A percentile compares a stretch with the other conserved stretches of the same genome.
These are phyloP conservation scores for Clarias gariepinus DNA, from an alignment of 2,113 vertebrate species.

Conservation along the genomic window DNA sequence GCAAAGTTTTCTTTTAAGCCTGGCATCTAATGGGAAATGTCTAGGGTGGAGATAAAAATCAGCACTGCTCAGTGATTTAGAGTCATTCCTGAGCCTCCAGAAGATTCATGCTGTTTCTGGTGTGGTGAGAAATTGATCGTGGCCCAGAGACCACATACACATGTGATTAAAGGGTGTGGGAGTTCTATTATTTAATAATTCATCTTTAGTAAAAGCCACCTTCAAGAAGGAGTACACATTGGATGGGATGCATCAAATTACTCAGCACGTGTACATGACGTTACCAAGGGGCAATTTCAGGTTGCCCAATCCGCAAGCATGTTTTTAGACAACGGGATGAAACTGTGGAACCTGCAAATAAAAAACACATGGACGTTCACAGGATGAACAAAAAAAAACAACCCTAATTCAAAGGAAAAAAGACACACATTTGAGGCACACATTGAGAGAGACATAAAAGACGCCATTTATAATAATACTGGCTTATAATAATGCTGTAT, in stretches of 20 bases:
- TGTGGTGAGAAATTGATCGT: background rate
- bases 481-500: too few species aligned
- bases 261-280: background rate
- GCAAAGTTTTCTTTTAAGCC: background rate
- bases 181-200: background rate
- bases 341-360: background rate
- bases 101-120: background rate
- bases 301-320: background rate
- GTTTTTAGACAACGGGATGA: background rate
- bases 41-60: background rate
- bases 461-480: too few species aligned
- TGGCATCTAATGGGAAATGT: background rate
- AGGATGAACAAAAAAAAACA: background rate
- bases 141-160: background rate
- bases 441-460: too few species aligned
- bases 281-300: background rate
- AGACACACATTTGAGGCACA: too few species aligned
- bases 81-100: background rate
- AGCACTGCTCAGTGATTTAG: background rate
- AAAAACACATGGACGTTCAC: background rate
- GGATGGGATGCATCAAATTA: background rate
- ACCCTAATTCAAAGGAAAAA: too few species aligned
- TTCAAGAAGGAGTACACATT: background rate
- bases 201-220: background rate
- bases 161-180: background rate